phyloP scores from a whole-genome alignment of 2,113 vertebrate genomes.

The Neodontobutis hainanensis region DNA sequence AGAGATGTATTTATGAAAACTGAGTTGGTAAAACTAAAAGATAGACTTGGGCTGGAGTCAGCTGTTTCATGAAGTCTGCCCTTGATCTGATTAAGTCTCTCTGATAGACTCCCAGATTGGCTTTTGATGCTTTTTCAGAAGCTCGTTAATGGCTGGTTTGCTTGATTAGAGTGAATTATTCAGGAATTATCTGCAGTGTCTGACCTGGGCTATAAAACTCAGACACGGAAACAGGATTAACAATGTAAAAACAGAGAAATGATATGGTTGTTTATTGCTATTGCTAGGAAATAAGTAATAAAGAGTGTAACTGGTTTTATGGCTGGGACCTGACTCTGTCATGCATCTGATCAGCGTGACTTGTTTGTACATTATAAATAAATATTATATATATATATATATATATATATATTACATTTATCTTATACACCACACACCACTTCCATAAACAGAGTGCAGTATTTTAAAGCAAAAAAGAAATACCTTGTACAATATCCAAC shows the following conservation, averaged over 20 bases:
- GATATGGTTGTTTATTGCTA: neutral
- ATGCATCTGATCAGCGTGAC: too few species aligned
- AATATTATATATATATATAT: too few species aligned
- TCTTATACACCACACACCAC: too few species aligned
- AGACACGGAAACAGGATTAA: neutral
- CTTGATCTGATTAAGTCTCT: conserved; percentile 17
- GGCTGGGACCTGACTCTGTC: neutral
- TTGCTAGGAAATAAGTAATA: neutral
- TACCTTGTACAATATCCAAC: too few species aligned
- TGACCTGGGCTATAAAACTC: conserved; percentile 5
- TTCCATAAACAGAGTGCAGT: too few species aligned
- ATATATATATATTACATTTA: too few species aligned
- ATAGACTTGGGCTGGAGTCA: conserved; percentile 24
- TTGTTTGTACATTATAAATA: too few species aligned
- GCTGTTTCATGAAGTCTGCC: conserved; percentile 23
- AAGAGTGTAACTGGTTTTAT: neutral
- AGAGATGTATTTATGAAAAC: conserved; percentile 7
- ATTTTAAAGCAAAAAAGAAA: too few species aligned
- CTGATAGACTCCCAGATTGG: conserved; percentile 12
- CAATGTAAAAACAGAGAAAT: neutral
- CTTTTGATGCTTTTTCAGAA: conserved; percentile 35
- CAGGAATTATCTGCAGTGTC: conserved; percentile 5
- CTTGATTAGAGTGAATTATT: conserved; percentile 24
- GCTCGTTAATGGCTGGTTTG: conserved; percentile 28
- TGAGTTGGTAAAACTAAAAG: conserved; percentile 3